A percentile compares a stretch with the other conserved stretches of the same genome.
Evolutionary conservation across 2,113 vertebrate genomes (phyloP).

Genomic region (Syngnathoides biaculeatus): DNA sequence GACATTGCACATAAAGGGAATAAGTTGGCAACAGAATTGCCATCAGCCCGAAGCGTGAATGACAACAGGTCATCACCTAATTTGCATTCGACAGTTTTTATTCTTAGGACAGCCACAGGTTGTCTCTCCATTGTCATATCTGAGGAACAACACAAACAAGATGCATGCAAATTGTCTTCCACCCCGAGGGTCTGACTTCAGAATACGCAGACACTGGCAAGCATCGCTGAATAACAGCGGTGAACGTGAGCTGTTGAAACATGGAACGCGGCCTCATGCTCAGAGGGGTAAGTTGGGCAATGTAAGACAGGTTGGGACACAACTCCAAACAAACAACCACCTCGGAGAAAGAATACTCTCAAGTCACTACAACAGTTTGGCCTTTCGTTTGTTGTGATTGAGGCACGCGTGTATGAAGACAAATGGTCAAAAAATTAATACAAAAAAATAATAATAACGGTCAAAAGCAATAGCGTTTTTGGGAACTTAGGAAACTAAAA

Average conservation of each 20-base stretch:
- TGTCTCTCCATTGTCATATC: neutral
- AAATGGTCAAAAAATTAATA: neutral
- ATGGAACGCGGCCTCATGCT: constrained; percentile 11
- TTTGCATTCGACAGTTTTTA: neutral
- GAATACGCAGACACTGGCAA: no score
- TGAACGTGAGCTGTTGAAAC: constrained; percentile 26
- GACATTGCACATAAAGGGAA: no score
- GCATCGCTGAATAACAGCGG: constrained; percentile 17
- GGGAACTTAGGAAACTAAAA: no score
- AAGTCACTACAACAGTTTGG: neutral
- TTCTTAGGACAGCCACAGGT: neutral
- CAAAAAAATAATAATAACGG: neutral
- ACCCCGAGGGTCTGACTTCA: neutral
- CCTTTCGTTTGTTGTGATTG: neutral
- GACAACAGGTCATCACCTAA: neutral
- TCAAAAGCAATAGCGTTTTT: neutral
- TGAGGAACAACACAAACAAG: neutral
- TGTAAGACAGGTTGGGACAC: constrained; percentile 44
- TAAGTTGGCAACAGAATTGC: no score
- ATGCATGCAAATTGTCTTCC: neutral
- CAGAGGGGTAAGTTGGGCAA: constrained; percentile 20
- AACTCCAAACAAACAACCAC: constrained; percentile 13
- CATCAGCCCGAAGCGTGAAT: no score
- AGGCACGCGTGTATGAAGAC: neutral
- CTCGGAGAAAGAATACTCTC: neutral